Evolutionary conservation across 2,888 invertebrate genomes (phyloP).

Genomic region (Apotomis betuletana): DNA sequence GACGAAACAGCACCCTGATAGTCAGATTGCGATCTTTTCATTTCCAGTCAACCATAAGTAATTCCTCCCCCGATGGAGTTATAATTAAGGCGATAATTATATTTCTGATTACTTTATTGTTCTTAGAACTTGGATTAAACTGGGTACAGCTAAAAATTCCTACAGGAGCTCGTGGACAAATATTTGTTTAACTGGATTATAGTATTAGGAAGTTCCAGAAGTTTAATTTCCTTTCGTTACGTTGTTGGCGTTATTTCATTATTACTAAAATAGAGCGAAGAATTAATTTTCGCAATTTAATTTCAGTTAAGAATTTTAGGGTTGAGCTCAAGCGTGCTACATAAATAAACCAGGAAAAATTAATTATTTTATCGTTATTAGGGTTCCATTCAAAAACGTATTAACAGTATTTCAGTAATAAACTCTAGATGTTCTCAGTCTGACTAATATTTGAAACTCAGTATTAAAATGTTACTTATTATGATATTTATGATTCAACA

Average conservation of each 20-base stretch:
- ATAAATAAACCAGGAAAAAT: background rate
- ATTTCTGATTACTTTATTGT: conserved; percentile 77
- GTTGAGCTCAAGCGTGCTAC: background rate
- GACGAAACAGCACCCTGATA: conserved; percentile 50
- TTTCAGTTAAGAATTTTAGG: background rate
- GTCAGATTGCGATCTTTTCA: conserved; percentile 78
- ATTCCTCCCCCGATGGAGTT: conserved; percentile 67
- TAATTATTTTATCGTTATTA: background rate
- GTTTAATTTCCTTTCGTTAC: conserved; percentile 50
- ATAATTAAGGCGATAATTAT: conserved; percentile 76
- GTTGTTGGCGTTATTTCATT: background rate
- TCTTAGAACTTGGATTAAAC: conserved; percentile 70
- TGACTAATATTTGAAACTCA: too few relatives aligned
- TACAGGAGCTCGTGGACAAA: conserved; percentile 60
- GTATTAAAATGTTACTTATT: too few relatives aligned
- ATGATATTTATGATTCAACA: too few relatives aligned
- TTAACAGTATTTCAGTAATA: too few relatives aligned
- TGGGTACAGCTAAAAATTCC: conserved; percentile 59
- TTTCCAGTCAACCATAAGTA: conserved; percentile 75
- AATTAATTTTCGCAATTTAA: conserved; percentile 6
- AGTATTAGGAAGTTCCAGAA: conserved; percentile 38
- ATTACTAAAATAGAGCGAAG: conserved; percentile 9
- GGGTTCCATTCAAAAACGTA: conserved; percentile 8
- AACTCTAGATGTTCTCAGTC: too few relatives aligned
- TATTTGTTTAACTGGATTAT: conserved; percentile 63